Evolutionary conservation across 2,888 invertebrate species (phyloP), one percentile per base, ranked within the genome.

Genomic region (Sminthurinus aureus): DNA sequence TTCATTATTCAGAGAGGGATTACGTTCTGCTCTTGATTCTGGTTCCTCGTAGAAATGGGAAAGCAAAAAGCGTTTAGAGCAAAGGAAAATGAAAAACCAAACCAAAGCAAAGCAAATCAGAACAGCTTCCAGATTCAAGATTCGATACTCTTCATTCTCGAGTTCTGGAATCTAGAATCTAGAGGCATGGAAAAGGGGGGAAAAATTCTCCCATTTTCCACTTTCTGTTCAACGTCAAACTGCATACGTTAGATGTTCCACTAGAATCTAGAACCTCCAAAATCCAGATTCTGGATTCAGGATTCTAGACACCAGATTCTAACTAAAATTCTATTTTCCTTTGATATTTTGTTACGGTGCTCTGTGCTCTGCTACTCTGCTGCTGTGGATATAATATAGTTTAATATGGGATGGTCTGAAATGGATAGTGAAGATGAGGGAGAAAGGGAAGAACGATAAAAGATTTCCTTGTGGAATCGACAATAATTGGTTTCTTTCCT

Each of bases 401-500:
- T 4, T 38, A 38, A 38, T 38, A 38, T 38, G 38, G 38, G 38
- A 38, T 38, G 38, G 38, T 38, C 6, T 6, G 38, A 6, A 6
- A 38, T 38, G 67, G 67, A 24, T 71, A 26, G 24, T 11, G 20
- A 24, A 71, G 71, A 26, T 24, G 13, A 79, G 79, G 76, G 79
- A 85, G 79, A 79, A 81, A 79, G 79, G 76, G 79, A 85, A 74
- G 74, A 81, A 85, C 84, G 86, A 88, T 86, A 88, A 87, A 87
- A 88, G 87, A 86, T 87, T 86, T 88, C 87, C 88, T 87, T 78
- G 85, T 85, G 87, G 88, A 86, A 86, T 88, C 86, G 79, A 84
- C 85, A 86, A 88, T 88, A 88, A 88, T 88, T 88, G 88, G 88
- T 88, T 88, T 88, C 87, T 86, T 86, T 86, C 85, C 84, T 88